phyloP scores from a whole-genome alignment of 2,797 vertebrate genomes.

The Nyctalus aviator region DNA sequence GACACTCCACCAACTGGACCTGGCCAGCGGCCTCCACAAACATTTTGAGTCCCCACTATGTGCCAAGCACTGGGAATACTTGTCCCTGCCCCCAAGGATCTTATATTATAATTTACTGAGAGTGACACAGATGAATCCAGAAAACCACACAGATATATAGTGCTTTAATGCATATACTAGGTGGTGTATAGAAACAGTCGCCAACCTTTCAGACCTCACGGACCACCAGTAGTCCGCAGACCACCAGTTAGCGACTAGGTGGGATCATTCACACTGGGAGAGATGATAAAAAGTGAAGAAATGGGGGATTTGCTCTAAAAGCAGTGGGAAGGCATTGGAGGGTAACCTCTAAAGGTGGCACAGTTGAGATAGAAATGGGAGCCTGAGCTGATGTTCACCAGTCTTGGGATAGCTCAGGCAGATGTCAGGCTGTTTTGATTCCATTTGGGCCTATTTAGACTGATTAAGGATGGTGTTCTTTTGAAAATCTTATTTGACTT shows the following conservation, averaged over 20 bases:
- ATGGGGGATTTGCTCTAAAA: background rate
- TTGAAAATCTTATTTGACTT: background rate
- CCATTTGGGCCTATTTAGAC: background rate
- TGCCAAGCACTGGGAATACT: background rate
- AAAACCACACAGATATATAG: background rate
- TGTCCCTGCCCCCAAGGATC: background rate
- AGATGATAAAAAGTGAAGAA: background rate
- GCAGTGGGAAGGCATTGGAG: background rate
- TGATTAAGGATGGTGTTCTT: background rate
- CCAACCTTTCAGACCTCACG: no score
- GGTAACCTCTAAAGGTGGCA: background rate
- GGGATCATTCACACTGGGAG: background rate
- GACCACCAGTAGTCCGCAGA: no score
- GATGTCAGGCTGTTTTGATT: background rate
- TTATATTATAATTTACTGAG: background rate
- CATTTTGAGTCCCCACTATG: background rate
- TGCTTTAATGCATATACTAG: background rate
- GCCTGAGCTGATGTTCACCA: fast-evolving
- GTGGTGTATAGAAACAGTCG: no score
- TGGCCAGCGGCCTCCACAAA: background rate
- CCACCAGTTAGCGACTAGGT: background rate
- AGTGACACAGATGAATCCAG: background rate
- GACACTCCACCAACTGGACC: background rate
- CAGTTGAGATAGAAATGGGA: background rate
- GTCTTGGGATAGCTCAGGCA: background rate